Percentiles rank a stretch among this genome's conserved stretches.
These are phyloP conservation scores for Phrynosoma blainvillii DNA, from an alignment of 2,113 vertebrate genomes.

Conservation along the genomic window DNA sequence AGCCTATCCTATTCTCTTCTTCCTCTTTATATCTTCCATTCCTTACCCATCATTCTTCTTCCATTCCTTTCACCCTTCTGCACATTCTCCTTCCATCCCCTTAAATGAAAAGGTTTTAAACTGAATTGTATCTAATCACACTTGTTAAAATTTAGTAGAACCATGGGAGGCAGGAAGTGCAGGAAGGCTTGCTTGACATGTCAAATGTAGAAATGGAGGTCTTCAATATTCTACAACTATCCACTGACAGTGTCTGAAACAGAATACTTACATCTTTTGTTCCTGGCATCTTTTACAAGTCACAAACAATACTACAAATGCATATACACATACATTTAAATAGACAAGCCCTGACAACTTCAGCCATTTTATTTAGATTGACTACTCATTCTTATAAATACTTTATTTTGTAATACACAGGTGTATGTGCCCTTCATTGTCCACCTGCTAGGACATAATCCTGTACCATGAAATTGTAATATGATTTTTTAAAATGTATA, in stretches of 20 bases:
- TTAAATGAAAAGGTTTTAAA: neutral
- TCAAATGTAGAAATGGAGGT: neutral
- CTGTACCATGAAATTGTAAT: neutral
- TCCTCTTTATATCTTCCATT: no score
- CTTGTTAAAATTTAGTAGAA: no score
- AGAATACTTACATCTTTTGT: neutral
- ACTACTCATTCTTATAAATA: neutral
- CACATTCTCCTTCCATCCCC: no score
- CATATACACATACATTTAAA: neutral
- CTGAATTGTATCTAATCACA: no score
- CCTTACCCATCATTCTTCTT: no score
- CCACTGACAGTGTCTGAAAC: neutral
- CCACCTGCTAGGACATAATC: neutral
- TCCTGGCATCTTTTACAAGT: neutral
- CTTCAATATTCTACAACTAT: neutral
- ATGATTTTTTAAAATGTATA: constrained; percentile 15
- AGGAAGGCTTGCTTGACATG: no score
- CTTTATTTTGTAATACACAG: neutral
- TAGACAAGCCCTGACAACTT: neutral
- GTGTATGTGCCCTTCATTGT: no score
- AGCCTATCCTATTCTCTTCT: no score
- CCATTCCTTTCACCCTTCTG: no score
- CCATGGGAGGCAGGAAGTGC: no score
- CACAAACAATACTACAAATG: neutral
- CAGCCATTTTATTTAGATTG: neutral